Evolutionary conservation across 2,113 vertebrate species (phyloP).

Genomic region (Syngnathus floridae): DNA sequence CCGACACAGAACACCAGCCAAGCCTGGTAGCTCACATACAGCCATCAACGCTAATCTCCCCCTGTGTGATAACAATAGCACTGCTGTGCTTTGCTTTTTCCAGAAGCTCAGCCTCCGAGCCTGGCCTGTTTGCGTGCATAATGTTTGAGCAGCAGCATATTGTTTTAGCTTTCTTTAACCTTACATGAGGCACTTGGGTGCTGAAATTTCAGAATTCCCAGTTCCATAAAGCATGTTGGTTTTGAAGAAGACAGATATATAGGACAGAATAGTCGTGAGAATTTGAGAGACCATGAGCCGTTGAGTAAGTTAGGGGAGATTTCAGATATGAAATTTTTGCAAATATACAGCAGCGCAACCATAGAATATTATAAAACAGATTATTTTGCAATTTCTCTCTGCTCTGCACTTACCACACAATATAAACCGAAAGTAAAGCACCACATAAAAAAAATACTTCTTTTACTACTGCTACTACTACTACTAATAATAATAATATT

Average conservation of each 20-base stretch:
- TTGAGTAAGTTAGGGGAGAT: background rate
- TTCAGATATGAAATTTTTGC: background rate
- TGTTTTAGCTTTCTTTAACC: slow-evolving; percentile 44
- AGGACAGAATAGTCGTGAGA: slow-evolving; percentile 4
- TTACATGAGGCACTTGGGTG: slow-evolving; percentile 37
- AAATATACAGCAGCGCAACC: background rate
- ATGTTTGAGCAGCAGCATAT: slow-evolving; percentile 36
- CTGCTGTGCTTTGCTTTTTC: slow-evolving; percentile 58
- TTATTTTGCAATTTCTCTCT: too few species aligned
- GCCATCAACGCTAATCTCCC: slow-evolving; percentile 60
- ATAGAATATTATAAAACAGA: too few species aligned
- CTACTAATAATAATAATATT: too few species aligned
- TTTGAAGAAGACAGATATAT: slow-evolving; percentile 43
- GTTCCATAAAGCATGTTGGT: slow-evolving; percentile 38
- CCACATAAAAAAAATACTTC: too few species aligned
- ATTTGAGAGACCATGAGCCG: slow-evolving; percentile 18
- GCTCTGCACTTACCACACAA: too few species aligned
- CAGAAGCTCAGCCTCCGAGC: slow-evolving; percentile 40
- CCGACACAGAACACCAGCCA: slow-evolving; percentile 50
- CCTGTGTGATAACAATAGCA: slow-evolving; percentile 62
- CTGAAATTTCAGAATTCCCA: slow-evolving; percentile 53
- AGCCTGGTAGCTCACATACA: slow-evolving; percentile 47
- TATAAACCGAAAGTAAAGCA: too few species aligned
- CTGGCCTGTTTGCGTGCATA: slow-evolving; percentile 35
- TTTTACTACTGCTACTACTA: too few species aligned